These are phyloP conservation scores for Desmodus rotundus DNA, from an alignment of 2,113 vertebrate genomes.

Conservation along the genomic window DNA sequence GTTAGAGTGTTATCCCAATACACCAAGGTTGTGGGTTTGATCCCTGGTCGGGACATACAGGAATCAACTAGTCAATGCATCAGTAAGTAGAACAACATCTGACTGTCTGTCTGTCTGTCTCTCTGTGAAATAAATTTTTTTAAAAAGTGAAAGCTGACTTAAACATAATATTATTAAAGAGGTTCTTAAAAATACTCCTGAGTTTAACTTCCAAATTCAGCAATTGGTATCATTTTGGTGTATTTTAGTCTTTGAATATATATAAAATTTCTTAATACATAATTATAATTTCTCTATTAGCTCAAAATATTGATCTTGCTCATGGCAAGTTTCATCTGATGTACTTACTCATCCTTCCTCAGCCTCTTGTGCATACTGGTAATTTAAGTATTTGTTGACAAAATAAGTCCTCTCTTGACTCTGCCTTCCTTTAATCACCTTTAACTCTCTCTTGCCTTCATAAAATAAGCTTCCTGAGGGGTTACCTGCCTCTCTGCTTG, in stretches of 20 bases:
- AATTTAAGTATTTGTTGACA: conserved; percentile 1
- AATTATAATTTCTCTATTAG: not conserved
- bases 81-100: too few species aligned
- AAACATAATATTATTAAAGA: not conserved
- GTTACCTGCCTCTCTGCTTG: not conserved
- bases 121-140: too few species aligned
- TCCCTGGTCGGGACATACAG: too few species aligned
- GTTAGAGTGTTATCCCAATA: too few species aligned
- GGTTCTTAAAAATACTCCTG: not conserved
- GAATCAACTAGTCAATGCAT: too few species aligned
- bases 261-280: not conserved
- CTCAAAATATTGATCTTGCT: not conserved
- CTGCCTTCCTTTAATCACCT: not conserved
- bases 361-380: not conserved
- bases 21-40: too few species aligned
- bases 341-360: not conserved
- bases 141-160: too few species aligned
- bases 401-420: not conserved
- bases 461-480: not conserved
- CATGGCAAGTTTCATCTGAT: not conserved
- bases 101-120: too few species aligned
- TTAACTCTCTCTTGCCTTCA: not conserved
- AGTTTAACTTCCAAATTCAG: not conserved
- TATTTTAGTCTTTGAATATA: not conserved
- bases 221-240: not conserved